Percentiles rank a stretch among this genome's conserved stretches.
These are phyloP conservation scores for Nasonia longicornis DNA, from an alignment of 1,140 invertebrate genomes.

Conservation along the genomic window DNA sequence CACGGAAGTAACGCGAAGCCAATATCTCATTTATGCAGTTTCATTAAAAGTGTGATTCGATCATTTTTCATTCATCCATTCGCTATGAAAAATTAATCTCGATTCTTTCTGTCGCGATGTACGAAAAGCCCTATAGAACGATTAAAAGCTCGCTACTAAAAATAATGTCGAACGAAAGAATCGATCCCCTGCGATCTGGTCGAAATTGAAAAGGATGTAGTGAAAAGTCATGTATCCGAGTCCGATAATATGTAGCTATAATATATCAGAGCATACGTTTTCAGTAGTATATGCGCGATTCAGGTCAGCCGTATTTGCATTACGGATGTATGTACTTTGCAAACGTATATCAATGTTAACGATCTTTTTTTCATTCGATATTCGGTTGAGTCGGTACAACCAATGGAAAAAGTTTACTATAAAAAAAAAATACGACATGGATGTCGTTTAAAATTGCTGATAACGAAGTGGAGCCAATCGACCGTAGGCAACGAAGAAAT, in stretches of 20 bases:
- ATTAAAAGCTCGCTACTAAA: not conserved
- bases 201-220: not conserved
- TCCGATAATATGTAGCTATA: not conserved
- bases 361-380: not conserved
- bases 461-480: no score
- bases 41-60: not conserved
- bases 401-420: not conserved
- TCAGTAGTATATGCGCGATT: not conserved
- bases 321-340: not conserved
- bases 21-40: not conserved
- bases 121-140: no score
- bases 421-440: not conserved
- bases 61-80: not conserved
- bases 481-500: no score
- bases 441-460: not conserved
- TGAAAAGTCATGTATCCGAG: not conserved
- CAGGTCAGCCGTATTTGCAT: slow-evolving; percentile 12
- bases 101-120: not conserved
- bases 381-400: not conserved
- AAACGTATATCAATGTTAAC: not conserved
- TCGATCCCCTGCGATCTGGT: not conserved
- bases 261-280: not conserved
- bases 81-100: not conserved
- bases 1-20: no score
- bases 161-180: not conserved